phyloP scores from a whole-genome alignment of 2,888 invertebrate genomes.

The Monochamus alternatus region DNA sequence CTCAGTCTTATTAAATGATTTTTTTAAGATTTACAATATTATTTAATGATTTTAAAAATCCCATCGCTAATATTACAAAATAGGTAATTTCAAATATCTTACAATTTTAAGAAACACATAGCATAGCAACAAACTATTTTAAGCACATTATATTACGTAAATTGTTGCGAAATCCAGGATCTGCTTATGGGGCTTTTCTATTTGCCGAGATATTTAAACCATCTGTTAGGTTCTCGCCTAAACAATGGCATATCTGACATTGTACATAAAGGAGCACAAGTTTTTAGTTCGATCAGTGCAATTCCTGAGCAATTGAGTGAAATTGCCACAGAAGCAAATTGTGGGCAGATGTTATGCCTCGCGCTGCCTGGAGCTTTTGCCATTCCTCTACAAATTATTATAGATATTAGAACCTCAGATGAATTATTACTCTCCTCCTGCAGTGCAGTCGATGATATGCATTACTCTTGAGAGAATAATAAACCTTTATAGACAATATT shows the following conservation, averaged over 20 bases:
- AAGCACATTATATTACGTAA: too few species aligned
- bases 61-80: too few species aligned
- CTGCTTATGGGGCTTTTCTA: background rate
- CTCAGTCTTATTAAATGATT: too few species aligned
- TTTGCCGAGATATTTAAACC: background rate
- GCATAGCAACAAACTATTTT: too few species aligned
- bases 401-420: background rate
- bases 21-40: too few species aligned
- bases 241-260: background rate
- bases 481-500: background rate
- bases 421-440: background rate
- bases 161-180: background rate
- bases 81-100: too few species aligned
- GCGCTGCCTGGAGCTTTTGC: constrained; percentile 5
- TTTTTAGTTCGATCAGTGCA: constrained; percentile 15
- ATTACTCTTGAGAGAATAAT: background rate
- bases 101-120: too few species aligned
- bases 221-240: background rate
- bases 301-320: constrained; percentile 29
- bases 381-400: constrained; percentile 2
- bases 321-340: constrained; percentile 34
- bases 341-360: constrained; percentile 19
- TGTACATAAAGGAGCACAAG: background rate
- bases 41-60: too few species aligned
- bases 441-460: background rate